Base-by-base conservation (phyloP, 64 coral and sea anemone species). In the Actinia tenebrosa region DNA sequence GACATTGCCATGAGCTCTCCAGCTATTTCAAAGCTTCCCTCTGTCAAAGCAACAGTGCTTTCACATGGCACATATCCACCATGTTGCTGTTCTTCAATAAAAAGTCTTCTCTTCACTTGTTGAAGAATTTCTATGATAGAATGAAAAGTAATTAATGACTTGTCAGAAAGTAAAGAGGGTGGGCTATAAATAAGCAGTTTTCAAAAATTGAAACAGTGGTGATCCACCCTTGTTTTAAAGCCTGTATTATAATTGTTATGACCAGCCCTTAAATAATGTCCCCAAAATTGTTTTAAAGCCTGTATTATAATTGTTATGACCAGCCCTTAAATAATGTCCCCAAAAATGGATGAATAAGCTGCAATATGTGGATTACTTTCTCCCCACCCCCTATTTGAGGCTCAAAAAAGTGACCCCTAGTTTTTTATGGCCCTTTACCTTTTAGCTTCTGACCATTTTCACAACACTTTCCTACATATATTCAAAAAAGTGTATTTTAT, bases 1-100 rank as follows among this genome's bases (percentile, higher is more conserved):
- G 85, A 87, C 63, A 87, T 71, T 66, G 69, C 69, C 64, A 87
- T 87, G 46, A 87, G 85, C 63, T 87, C 62, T 64, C 64, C 85
- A 75, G 69, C 85, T 71, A 71, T 87, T 53, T 87, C 85, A 87
- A 87, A 87, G 23, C 56, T 71, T 66, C 85, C 62, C 44, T 64
- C 58, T 86, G 84, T 68, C 43, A 86, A 60, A 45, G 30, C 84
- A 45, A 64, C 84, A 60, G 64, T 62, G 84, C 64, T 68, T 47
- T 86, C 58, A 61, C 59, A 61, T 10, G 42, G 60, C 15, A 86
- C 84, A 87, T 46, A 86, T 62, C 84, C 84, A 64, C 37, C 60
- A 68, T 86, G 84, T 63, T 44, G 64, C 19, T 68, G 19, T 68
- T 68, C 64, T 68, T 68, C 64, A n/a, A 68, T 68, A n/a, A 68